Base-by-base conservation (phyloP, 2,888 invertebrate genomes). In the Geotrupes spiniger region DNA sequence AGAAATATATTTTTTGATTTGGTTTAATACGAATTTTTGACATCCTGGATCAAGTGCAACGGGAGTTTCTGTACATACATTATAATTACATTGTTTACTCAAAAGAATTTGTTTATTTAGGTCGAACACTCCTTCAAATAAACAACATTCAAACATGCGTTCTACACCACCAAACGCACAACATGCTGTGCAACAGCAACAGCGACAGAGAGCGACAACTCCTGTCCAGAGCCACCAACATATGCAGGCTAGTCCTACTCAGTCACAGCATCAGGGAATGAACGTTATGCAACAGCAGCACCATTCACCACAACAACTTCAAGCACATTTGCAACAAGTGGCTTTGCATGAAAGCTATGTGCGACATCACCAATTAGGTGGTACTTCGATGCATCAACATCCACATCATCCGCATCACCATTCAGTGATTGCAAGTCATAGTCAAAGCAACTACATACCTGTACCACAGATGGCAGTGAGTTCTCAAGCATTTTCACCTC, bases 391-490 rank as follows among this genome's bases (percentile, higher is more conserved):
- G 61, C 71, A 71, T 46, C 70, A 70, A 46, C 69, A 72, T 47
- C 64, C 65, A 6, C 69, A 70, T 49, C 70, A 69, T 43, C 62
- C 66, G n/a, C 69, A 69, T 16, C 70, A 71, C 52, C 71, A 71
- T 54, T 66, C 70, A 2, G 70, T 71, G 17, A 71, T 72, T 67
- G 21, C 21, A 6, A 6, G 21, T 21, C 21, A 21, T 21, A 75
- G 60, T 42, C 77, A 78, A 49, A 72, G 74, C 4, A 76, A 76
- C 60, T 77, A 77, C 59, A 74, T 79, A 44, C 74, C 78, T 3
- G 76, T 79, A 47, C 70, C 73, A 2, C 74, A 76, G 53, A 79
- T 82, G 72, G 76, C 78, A 1, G 80, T 79, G 9, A 81, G 81
- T 47, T 77, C 82, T 1, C 75, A 78, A 49, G 74, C 74, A 0